A percentile compares a stretch with the other conserved stretches of the same genome.
Conservation (phyloP, 2,888 invertebrate species). For the Megaustenia siamemsis region DNA sequence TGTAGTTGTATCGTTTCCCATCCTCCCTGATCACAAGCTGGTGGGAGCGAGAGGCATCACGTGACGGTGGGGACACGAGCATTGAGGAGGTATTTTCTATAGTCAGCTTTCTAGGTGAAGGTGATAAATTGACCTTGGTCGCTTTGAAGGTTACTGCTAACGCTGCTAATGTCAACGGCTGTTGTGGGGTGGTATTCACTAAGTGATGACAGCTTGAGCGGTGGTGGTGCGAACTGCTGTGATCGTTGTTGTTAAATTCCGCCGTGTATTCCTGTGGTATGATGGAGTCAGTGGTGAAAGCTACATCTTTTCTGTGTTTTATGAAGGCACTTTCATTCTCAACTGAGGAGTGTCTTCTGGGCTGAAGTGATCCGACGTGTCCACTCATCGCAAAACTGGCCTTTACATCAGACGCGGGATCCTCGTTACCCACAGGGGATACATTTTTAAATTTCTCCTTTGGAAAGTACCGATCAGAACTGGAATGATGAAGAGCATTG, state of each 20-base stretch:
- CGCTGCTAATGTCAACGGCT: neutral
- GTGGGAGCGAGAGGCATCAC: neutral
- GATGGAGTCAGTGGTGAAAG: neutral
- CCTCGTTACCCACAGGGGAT: neutral
- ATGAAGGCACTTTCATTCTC: neutral
- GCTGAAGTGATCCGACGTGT: neutral
- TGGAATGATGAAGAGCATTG: neutral
- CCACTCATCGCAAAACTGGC: too few species aligned
- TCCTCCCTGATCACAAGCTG: neutral
- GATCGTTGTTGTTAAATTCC: neutral
- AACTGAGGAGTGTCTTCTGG: slow-evolving; percentile 4
- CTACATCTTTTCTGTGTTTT: neutral
- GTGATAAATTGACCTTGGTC: neutral
- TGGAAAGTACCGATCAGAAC: neutral
- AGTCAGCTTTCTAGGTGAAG: neutral
- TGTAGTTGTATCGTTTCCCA: slow-evolving; percentile 12
- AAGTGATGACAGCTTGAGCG: neutral
- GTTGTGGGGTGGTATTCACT: neutral
- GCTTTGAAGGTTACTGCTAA: neutral
- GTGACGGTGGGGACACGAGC: neutral
- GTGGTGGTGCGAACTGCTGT: too few species aligned
- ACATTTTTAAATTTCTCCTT: neutral
- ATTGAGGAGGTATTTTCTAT: neutral
- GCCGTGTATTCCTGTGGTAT: neutral
- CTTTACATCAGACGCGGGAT: neutral